Percentiles rank a stretch among this genome's conserved stretches.
phyloP scores from a whole-genome alignment of 2,113 vertebrate species.

The Daboia siamensis region DNA sequence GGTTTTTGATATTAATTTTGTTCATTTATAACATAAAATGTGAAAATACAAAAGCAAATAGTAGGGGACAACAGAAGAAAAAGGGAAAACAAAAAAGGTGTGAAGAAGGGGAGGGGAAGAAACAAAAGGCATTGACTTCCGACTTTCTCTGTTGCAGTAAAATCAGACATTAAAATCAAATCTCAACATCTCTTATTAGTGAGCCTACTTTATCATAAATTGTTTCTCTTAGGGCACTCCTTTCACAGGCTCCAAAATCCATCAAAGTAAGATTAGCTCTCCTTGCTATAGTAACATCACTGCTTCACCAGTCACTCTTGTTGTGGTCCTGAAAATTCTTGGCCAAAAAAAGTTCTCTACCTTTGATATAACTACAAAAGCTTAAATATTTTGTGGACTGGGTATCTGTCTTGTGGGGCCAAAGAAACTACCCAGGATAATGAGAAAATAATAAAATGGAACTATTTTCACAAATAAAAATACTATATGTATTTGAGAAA shows the following conservation, averaged over 20 bases:
- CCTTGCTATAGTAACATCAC: background rate
- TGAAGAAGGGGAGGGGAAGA: no score
- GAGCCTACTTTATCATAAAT: background rate
- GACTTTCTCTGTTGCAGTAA: no score
- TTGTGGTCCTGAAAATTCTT: background rate
- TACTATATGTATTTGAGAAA: background rate
- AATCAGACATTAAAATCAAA: no score
- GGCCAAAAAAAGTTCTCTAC: background rate
- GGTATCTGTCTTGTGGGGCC: background rate
- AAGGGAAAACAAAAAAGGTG: no score
- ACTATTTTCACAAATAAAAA: background rate
- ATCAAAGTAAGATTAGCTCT: background rate
- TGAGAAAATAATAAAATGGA: background rate
- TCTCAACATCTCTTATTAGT: background rate
- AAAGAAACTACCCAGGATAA: background rate
- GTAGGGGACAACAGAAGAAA: no score
- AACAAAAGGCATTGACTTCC: no score
- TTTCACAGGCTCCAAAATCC: background rate
- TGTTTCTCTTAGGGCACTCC: background rate
- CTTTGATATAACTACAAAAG: background rate
- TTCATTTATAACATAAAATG: no score
- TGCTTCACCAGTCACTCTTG: background rate
- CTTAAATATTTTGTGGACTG: background rate
- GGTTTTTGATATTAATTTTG: no score
- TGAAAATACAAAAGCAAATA: no score